Base-by-base conservation (phyloP, 1,140 invertebrate genomes). In the Penaeus chinensis region DNA sequence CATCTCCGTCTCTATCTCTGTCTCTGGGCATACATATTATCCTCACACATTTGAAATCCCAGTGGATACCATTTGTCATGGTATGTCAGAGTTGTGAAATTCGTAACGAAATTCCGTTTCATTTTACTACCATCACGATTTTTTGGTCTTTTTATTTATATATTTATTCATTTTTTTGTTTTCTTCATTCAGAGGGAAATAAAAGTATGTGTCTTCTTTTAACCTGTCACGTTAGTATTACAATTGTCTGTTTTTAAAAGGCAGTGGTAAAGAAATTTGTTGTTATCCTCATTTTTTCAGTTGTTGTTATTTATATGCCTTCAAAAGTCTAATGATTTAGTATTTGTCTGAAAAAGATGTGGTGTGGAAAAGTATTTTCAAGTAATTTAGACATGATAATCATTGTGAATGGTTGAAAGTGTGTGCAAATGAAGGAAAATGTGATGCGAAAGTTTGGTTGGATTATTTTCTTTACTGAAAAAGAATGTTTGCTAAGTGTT, bases 291-390 rank as follows among this genome's bases (percentile, higher is more conserved):
- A 83, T 87, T 87, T 83, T 61, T 83, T 78, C 60, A 76, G 71
- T 78, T 87, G 86, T 87, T 87, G 86, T 87, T 87, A 87, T 83
- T 82, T 86, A 66, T 86, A 82, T 87, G 62, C 60, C 65, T 87
- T 87, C 86, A 87, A 74, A 87, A 87, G 82, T 87, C 77, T 87
- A 63, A 87, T 83, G 27, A n/a, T 78, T 74, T 77, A 74, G 66
- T 71, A 82, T 87, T 76, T 76, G 60, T 87, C 78, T 37, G 76
- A n/a, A 62, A 61, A 81, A 79, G 61, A 82, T 81, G 54, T 69
- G 61, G 54, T 76, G 81, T 87, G 86, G 81, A 87, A 83, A 87
- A 63, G 32, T 82, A 62, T 27, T 77, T 61, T 27, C 71, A 42
- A 71, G 81, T 83, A 65, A 87, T 82, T 71, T 62, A 77, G 82